phyloP scores from a whole-genome alignment of 2,888 invertebrate genomes.

The Neuroscelio doddi region DNA sequence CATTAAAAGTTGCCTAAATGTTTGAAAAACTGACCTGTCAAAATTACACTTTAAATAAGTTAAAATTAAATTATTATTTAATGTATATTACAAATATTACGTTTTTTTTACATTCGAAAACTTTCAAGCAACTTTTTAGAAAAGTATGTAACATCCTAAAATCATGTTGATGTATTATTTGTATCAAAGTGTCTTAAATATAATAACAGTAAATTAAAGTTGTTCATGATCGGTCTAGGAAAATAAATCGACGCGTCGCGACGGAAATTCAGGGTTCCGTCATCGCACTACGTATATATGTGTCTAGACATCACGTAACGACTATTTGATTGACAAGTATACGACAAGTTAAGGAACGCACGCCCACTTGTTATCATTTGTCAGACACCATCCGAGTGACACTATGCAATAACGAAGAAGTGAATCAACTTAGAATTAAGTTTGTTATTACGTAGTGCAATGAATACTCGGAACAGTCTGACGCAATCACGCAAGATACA shows the following conservation, averaged over 20 bases:
- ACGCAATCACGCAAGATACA: constrained; percentile 1
- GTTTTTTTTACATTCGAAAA: too few relatives aligned
- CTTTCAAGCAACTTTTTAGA: too few relatives aligned
- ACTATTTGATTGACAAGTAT: constrained; percentile 61
- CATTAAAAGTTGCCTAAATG: too few relatives aligned
- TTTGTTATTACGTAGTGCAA: constrained; percentile 31
- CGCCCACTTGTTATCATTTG: constrained; percentile 50
- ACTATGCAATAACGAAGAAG: constrained; percentile 35
- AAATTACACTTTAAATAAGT: too few relatives aligned
- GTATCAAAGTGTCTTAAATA: constrained; percentile 2
- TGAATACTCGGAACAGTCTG: not conserved
- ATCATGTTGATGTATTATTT: not conserved
- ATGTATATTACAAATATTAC: too few relatives aligned
- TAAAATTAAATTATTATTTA: too few relatives aligned
- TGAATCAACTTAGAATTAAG: constrained; percentile 33
- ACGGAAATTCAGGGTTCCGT: constrained; percentile 50
- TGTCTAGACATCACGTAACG: constrained; percentile 58
- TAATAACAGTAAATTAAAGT: not conserved
- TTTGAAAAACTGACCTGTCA: too few relatives aligned
- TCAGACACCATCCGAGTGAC: constrained; percentile 36
- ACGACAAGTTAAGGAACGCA: constrained; percentile 50
- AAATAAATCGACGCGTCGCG: constrained; percentile 31
- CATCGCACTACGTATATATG: constrained; percentile 49
- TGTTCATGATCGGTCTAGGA: constrained; percentile 15
- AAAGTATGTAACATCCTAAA: too few relatives aligned